Percentiles rank a stretch among this genome's conserved stretches.
Evolutionary conservation across 2,888 invertebrate genomes (phyloP).

Genomic region (Leucania comma): DNA sequence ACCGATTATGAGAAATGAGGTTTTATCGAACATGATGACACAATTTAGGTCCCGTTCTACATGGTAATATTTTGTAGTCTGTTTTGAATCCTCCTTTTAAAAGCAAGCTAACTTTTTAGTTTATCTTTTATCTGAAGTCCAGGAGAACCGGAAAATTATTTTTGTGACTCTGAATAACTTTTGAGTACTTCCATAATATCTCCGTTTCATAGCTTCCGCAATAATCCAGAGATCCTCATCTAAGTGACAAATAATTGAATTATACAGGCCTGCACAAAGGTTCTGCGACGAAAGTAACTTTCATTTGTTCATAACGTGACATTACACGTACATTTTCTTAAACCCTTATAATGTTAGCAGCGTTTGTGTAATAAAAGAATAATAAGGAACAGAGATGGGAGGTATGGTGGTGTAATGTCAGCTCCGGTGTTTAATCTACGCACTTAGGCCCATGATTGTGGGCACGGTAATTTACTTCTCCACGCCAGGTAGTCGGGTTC

Average conservation of each 20-base stretch:
- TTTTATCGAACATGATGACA: constrained; percentile 2
- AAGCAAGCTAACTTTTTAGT: constrained; percentile 16
- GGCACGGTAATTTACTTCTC: constrained; percentile 57
- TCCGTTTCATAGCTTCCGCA: constrained; percentile 25
- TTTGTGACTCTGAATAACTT: constrained; percentile 1
- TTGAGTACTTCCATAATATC: constrained; percentile 14
- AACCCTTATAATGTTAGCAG: constrained; percentile 67
- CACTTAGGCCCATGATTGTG: constrained; percentile 63
- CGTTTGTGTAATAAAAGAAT: constrained; percentile 73
- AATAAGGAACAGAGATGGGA: constrained; percentile 68
- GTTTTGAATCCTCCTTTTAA: constrained; percentile 14
- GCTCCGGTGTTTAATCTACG: constrained; percentile 67
- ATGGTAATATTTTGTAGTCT: constrained; percentile 10
- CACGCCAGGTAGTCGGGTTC: constrained; percentile 38
- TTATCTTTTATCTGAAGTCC: constrained; percentile 9
- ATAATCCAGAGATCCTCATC: constrained; percentile 49
- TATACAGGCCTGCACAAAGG: constrained; percentile 56
- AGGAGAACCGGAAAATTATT: background rate
- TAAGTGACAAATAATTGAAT: constrained; percentile 66
- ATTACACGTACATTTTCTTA: constrained; percentile 65
- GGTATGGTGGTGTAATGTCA: constrained; percentile 59
- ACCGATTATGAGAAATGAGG: constrained; percentile 37
- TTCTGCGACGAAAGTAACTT: constrained; percentile 46
- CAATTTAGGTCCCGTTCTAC: background rate
- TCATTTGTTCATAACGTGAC: constrained; percentile 60